Conservation (phyloP, 1,140 invertebrate genomes). For the Drosophila eugracilis region DNA sequence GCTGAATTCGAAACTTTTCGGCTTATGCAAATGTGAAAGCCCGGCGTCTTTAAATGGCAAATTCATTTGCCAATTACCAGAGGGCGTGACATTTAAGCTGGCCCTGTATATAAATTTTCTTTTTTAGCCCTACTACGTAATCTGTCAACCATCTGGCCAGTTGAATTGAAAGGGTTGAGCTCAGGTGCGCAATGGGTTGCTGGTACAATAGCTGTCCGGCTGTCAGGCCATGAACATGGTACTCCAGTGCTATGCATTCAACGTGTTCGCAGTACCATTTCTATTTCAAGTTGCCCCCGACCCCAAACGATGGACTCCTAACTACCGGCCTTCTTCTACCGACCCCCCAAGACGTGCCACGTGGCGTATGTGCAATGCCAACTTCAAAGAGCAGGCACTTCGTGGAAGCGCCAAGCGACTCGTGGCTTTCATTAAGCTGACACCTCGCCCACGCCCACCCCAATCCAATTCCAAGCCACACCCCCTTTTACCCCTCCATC, state of each 20-base stretch:
- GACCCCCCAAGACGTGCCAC: constrained; percentile 38
- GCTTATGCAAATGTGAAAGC: constrained; percentile 31
- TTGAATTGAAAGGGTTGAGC: neutral
- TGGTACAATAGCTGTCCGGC: constrained; percentile 18
- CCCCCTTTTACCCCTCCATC: neutral
- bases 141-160: constrained; percentile 16
- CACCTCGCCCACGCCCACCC: constrained; percentile 33
- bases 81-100: constrained; percentile 27
- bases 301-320: neutral
- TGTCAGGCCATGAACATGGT: constrained; percentile 6
- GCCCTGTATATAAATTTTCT: neutral
- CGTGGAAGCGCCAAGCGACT: constrained; percentile 47
- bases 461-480: constrained; percentile 17
- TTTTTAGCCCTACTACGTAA: neutral
- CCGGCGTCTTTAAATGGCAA: constrained; percentile 28
- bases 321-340: neutral
- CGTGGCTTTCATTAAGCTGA: constrained; percentile 73
- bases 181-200: constrained; percentile 10
- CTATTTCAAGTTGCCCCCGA: constrained; percentile 28
- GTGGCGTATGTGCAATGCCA: constrained; percentile 64
- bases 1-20: constrained; percentile 38
- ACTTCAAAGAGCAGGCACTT: constrained; percentile 68
- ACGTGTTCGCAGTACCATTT: constrained; percentile 4
- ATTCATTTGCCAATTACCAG: constrained; percentile 28
- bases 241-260: constrained; percentile 8